Evolutionary conservation across 1,140 invertebrate genomes (phyloP), one percentile per base, ranked within the genome.

Genomic region (Oedothorax gibbosus): DNA sequence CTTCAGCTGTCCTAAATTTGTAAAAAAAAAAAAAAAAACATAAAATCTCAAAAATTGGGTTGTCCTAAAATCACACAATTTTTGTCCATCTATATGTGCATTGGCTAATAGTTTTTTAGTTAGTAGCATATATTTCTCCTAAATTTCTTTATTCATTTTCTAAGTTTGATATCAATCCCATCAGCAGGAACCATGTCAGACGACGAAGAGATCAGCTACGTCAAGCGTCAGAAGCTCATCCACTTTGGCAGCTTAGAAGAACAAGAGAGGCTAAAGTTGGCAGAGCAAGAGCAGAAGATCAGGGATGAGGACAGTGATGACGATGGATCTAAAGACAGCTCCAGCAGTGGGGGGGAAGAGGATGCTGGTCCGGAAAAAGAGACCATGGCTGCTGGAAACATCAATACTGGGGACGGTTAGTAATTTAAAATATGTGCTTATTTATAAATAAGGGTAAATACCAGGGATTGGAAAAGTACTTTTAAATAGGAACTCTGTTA

Each of bases 171-270:
- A 11, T 57, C 57, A 3, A 12, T 60, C 35, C 5, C 5, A 35
- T 5, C 35, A 2, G 35, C 35, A 35, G 35, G 35, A 18, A 89
- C 85, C 87, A 97, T 97, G 96, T 97, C 95, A 51, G 96, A 97
- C 89, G 96, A 97, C 86, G 95, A 97, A 87, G 95, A 96, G 89
- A 88, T 95, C 65, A 89, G 92, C 66, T 93, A 94, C 87, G 90
- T 93, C 0, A 96, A 96, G 89, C 94, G 94, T 84, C 92, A 92
- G 81, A 95, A 95, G 89, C 93, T 93, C 0, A 92, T 96, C 3
- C 95, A 97, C 88, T 97, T 97, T 93, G 96, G 95, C 50, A 96
- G 95, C 5, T 89, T 97, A 86, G 96, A 97, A 89, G 95, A 97
- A 87, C 91, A 93, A 21, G 95, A 96, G 89, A 77, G 86, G 18